Evolutionary conservation across 2,888 invertebrate species (phyloP), one percentile per base, ranked within the genome.

Genomic region (Spatulosminthurus flaviceps): DNA sequence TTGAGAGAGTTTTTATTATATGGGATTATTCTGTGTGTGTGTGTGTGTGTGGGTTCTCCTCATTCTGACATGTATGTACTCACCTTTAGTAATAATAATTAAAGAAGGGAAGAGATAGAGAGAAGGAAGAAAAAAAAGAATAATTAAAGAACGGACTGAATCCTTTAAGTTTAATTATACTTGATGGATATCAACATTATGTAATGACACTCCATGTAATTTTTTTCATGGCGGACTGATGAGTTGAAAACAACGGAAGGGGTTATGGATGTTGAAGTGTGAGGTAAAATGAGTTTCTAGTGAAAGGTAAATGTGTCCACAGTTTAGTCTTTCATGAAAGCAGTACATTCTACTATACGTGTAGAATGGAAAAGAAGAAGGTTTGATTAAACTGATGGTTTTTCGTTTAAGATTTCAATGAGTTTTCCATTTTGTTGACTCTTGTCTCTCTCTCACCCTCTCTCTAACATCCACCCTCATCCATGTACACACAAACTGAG

Each of bases 371-470:
- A 29, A 26, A 61, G 74, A 60, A 61, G 64, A 74, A 74, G 61
- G 74, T 74, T n/a, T 74, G 74, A 74, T 74, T 74, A 74, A 74
- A 51, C n/a, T 74, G 74, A 74, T 72, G 43, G 43, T 26, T 72
- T 72, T 51, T 51, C 51, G 21, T 72, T 43, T 72, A 42, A 51
- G 24, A 42, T 42, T 72, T 71, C 70, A 71, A 71, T 71, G 70
- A 71, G 41, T 71, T 71, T 69, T 34, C 11, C n/a, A 24, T 69
- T 69, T 69, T 69, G 28, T 24, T 69, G 69, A 26, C 26, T n/a
- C 29, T 66, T 22, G 2, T 26, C 66, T 26, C 43, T 75, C 71
- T 24, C 78, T 72, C 26, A 51, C 24, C 11, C 41, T 42, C 64
- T 64, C 13, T 34, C 61, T 61, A n/a, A n/a, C 71, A n/a, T 13